phyloP scores from a whole-genome alignment of 2,888 invertebrate species.

The Caenorhabditis uteleia region DNA sequence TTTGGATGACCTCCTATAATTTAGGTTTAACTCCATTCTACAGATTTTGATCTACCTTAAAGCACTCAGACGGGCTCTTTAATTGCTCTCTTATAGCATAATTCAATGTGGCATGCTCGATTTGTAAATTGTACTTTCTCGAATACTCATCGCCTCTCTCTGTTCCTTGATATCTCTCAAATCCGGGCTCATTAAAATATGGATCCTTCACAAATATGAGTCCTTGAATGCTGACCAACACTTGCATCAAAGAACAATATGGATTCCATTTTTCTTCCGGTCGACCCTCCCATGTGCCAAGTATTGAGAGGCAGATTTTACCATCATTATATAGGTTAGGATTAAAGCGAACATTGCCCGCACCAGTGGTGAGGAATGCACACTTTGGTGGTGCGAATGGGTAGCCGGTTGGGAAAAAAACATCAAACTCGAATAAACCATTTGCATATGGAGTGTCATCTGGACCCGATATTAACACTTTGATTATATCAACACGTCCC shows the following conservation, averaged over 20 bases:
- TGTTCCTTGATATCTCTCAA: constrained; percentile 71
- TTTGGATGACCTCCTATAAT: constrained; percentile 58
- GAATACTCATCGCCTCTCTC: constrained; percentile 65
- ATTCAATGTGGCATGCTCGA: constrained; percentile 68
- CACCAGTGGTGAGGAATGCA: constrained; percentile 75
- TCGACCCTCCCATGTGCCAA: constrained; percentile 70
- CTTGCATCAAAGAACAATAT: constrained; percentile 68
- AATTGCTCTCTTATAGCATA: constrained; percentile 68
- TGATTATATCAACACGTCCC: constrained; percentile 64
- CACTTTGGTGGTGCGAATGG: constrained; percentile 76
- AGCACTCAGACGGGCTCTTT: constrained; percentile 57
- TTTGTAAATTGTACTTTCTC: constrained; percentile 66
- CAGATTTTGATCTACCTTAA: constrained; percentile 48
- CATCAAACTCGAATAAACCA: constrained; percentile 72
- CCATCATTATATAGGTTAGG: constrained; percentile 77
- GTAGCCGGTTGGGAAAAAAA: constrained; percentile 71
- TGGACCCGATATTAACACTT: constrained; percentile 69
- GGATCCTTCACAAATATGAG: constrained; percentile 76
- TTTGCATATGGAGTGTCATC: constrained; percentile 77
- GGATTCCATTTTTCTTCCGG: constrained; percentile 70
- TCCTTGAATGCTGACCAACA: constrained; percentile 71
- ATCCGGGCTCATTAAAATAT: constrained; percentile 77
- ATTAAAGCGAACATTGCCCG: constrained; percentile 76
- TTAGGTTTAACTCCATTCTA: neutral
- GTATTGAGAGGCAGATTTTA: constrained; percentile 70